phyloP scores from a whole-genome alignment of 2,797 vertebrate species.

The Menidia menidia region DNA sequence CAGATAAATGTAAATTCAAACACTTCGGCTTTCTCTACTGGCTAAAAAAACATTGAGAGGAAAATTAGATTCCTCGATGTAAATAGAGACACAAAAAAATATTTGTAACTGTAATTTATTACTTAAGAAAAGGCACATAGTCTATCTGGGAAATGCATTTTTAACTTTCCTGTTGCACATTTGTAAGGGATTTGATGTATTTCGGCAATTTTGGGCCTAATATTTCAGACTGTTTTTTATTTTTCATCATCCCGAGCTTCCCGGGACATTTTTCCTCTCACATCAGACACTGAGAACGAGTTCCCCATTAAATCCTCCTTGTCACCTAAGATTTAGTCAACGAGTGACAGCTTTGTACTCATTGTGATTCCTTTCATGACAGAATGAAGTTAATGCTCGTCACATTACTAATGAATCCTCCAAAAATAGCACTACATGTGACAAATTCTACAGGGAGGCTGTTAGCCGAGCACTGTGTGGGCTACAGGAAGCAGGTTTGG shows the following conservation, averaged over 20 bases:
- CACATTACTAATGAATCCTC: constrained; percentile 46
- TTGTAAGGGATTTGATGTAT: no score
- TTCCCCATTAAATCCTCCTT: neutral
- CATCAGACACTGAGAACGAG: neutral
- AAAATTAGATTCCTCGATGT: no score
- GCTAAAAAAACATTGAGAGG: neutral
- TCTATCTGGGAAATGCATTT: neutral
- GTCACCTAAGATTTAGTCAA: constrained; percentile 31
- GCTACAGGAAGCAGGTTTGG: constrained; percentile 14
- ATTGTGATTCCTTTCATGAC: constrained; percentile 24
- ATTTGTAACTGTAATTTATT: neutral
- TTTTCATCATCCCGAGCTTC: neutral
- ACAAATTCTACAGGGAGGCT: constrained; percentile 35
- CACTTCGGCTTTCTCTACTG: neutral
- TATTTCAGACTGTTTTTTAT: neutral
- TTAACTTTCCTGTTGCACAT: neutral
- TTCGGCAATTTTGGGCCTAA: neutral
- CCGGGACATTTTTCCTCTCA: neutral
- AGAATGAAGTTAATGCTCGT: constrained; percentile 34
- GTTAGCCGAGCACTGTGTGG: constrained; percentile 24
- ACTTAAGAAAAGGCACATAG: no score
- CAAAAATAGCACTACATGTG: constrained; percentile 48
- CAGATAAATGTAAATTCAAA: neutral
- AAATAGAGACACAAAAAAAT: no score
- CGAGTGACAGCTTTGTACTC: constrained; percentile 28